phyloP scores from a whole-genome alignment of 2,113 vertebrate species.

The Alethe castanea region DNA sequence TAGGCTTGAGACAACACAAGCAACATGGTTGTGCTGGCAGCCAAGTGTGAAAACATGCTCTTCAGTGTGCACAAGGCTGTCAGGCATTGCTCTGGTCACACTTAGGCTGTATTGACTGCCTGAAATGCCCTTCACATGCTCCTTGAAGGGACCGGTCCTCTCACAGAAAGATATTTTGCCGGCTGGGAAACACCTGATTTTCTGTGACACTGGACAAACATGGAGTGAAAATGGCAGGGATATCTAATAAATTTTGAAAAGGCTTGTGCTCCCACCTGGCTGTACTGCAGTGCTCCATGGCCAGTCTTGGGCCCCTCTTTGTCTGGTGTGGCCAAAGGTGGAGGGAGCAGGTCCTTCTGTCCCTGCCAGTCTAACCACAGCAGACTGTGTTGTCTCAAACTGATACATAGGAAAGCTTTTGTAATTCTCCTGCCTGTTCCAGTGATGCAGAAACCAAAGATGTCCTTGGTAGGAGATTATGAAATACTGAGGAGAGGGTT shows the following conservation, averaged over 20 bases:
- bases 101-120: not conserved
- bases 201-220: not conserved
- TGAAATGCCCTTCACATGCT: not conserved
- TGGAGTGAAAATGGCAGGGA: not conserved
- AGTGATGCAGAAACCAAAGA: not conserved
- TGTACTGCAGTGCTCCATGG: not conserved
- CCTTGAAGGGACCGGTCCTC: not conserved
- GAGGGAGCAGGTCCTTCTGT: not conserved
- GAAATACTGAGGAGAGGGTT: not conserved
- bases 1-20: not conserved
- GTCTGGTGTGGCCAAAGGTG: fast-evolving
- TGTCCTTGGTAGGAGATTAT: not conserved
- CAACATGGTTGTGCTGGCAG: not conserved
- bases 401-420: not conserved
- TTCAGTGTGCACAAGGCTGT: not conserved
- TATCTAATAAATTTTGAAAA: not conserved
- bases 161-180: not conserved
- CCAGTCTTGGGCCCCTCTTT: not conserved
- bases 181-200: not conserved
- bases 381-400: not conserved
- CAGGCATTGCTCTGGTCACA: not conserved
- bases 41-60: not conserved
- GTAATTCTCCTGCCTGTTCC: not conserved
- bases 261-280: not conserved
- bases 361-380: not conserved